Conservation (phyloP, 2,113 vertebrate genomes). For the Dasypus novemcinctus region DNA sequence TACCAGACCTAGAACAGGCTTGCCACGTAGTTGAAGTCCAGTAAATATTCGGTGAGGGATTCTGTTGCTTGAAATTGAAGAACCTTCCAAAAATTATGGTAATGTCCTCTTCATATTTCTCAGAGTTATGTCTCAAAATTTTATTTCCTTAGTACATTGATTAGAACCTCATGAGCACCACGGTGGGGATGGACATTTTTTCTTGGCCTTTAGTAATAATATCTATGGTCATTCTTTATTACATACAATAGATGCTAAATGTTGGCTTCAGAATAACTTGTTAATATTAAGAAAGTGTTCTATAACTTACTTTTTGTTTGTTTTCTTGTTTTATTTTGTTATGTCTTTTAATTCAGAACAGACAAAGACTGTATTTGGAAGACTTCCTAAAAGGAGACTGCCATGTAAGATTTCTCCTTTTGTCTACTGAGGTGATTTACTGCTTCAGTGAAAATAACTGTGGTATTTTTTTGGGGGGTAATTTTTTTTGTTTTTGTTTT, state of each 20-base stretch:
- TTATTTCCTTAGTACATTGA: neutral
- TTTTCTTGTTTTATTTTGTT: neutral
- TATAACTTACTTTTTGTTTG: neutral
- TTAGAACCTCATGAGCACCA: neutral
- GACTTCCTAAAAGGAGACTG: neutral
- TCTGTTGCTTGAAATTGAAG: neutral
- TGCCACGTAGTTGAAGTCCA: too few species aligned
- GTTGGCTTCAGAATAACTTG: neutral
- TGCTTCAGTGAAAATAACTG: slow-evolving; percentile 7
- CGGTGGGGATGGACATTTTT: neutral
- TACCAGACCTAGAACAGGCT: neutral
- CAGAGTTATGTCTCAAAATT: neutral
- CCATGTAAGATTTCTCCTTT: neutral
- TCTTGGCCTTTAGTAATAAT: neutral
- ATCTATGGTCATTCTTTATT: neutral
- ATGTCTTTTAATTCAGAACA: neutral
- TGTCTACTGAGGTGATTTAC: neutral
- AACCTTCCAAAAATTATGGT: neutral
- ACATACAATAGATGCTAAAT: neutral
- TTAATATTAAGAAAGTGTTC: neutral
- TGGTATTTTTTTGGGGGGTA: neutral
- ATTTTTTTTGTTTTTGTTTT: too few species aligned
- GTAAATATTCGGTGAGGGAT: neutral
- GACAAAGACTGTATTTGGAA: neutral
- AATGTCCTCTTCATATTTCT: neutral